phyloP scores from a whole-genome alignment of 2,797 vertebrate species.

The Threskiornis aethiopicus region DNA sequence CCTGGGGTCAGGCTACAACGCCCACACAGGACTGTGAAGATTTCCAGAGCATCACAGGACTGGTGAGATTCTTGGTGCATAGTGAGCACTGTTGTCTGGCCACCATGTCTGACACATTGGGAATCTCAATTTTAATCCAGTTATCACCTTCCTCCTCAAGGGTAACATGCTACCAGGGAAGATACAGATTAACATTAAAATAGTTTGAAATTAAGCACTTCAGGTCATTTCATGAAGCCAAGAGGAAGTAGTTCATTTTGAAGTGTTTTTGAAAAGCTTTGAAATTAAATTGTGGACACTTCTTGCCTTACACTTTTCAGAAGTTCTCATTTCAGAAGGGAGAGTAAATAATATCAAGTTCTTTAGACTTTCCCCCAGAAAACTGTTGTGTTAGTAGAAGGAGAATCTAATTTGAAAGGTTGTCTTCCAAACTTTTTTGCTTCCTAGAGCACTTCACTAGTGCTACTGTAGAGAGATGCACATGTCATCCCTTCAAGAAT shows the following conservation, averaged over 20 bases:
- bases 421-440: not conserved
- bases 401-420: not conserved
- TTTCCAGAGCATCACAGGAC: not conserved
- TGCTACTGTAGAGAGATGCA: not conserved
- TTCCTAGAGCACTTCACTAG: not conserved
- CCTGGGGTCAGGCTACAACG: not conserved
- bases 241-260: not conserved
- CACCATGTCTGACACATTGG: not conserved
- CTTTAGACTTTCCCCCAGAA: not conserved
- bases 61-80: not conserved
- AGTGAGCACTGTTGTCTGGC: not conserved
- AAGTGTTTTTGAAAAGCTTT: not conserved
- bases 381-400: not conserved
- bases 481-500: not conserved
- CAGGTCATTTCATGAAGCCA: not conserved
- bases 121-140: not conserved
- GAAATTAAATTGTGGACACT: not conserved
- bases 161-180: not conserved
- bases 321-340: not conserved
- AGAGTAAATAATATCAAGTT: not conserved
- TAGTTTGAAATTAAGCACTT: not conserved
- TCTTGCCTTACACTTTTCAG: not conserved
- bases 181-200: not conserved
- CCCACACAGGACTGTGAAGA: not conserved
- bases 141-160: not conserved